Conservation (phyloP, 2,888 invertebrate species). For the Acronicta leporina region DNA sequence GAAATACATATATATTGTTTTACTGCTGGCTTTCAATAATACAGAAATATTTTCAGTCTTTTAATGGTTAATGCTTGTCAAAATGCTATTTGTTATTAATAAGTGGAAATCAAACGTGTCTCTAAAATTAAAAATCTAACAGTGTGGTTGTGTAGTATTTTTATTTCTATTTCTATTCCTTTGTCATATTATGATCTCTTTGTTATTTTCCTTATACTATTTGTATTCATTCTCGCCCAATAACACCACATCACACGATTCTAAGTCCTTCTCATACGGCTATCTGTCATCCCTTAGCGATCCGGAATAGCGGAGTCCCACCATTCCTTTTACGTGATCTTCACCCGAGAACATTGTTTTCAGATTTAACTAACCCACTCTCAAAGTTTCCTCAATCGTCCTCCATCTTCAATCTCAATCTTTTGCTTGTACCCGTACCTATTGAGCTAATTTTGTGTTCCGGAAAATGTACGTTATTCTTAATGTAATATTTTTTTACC, state of each 20-base stretch:
- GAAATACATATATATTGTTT: neutral
- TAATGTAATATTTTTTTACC: too few species aligned
- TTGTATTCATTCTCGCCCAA: constrained; percentile 14
- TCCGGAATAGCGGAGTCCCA: constrained; percentile 24
- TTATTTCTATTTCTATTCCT: neutral
- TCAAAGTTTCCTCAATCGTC: constrained; percentile 22
- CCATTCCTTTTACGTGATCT: constrained; percentile 38
- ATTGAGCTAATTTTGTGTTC: constrained; percentile 2
- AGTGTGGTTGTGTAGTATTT: neutral
- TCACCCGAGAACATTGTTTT: constrained; percentile 30
- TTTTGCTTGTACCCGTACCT: neutral
- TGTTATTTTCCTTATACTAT: neutral
- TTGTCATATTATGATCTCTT: neutral
- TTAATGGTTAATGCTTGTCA: too few species aligned
- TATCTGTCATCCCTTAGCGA: constrained; percentile 40
- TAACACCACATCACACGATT: constrained; percentile 14
- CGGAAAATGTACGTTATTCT: neutral
- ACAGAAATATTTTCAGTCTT: neutral
- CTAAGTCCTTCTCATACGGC: constrained; percentile 28
- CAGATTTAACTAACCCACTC: constrained; percentile 37
- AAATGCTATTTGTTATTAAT: too few species aligned
- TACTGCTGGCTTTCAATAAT: neutral
- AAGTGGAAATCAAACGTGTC: too few species aligned
- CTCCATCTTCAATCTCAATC: too few species aligned
- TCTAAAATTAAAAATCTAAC: too few species aligned